phyloP scores from a whole-genome alignment of 1,140 invertebrate species.

The Steinernema khuongi region DNA sequence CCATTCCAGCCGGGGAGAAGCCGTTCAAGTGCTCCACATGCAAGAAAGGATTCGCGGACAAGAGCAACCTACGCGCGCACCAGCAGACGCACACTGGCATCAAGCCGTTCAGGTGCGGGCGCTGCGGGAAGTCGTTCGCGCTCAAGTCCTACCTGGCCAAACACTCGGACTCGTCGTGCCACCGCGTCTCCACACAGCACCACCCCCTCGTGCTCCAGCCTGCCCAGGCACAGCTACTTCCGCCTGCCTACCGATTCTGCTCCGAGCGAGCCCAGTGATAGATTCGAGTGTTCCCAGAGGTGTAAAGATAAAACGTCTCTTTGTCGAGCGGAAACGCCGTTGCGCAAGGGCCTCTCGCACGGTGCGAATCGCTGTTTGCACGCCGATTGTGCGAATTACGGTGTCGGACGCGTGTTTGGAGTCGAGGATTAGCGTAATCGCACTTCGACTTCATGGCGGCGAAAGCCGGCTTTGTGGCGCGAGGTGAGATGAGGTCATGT shows the following conservation, averaged over 20 bases:
- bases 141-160: slow-evolving; percentile 97
- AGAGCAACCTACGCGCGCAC: slow-evolving; percentile 90
- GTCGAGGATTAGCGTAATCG: not conserved
- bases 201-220: not conserved
- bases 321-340: slow-evolving; percentile 10
- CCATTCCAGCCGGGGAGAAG: slow-evolving; percentile 73
- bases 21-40: slow-evolving; percentile 62
- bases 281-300: not conserved
- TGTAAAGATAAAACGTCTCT: not conserved
- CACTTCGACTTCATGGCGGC: not conserved
- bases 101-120: slow-evolving; percentile 77
- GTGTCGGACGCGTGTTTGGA: slow-evolving; percentile 8
- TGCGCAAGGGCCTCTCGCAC: not conserved
- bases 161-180: slow-evolving; percentile 70
- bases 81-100: slow-evolving; percentile 83
- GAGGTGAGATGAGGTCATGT: not conserved
- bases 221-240: not conserved
- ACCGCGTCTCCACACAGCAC: not conserved
- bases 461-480: not conserved
- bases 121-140: slow-evolving; percentile 92
- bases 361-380: not conserved
- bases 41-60: slow-evolving; percentile 92
- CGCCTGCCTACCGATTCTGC: not conserved
- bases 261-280: not conserved
- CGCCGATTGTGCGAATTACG: slow-evolving; percentile 3